These are phyloP conservation scores for Tribolium madens DNA, from an alignment of 1,140 invertebrate genomes.

Conservation along the genomic window DNA sequence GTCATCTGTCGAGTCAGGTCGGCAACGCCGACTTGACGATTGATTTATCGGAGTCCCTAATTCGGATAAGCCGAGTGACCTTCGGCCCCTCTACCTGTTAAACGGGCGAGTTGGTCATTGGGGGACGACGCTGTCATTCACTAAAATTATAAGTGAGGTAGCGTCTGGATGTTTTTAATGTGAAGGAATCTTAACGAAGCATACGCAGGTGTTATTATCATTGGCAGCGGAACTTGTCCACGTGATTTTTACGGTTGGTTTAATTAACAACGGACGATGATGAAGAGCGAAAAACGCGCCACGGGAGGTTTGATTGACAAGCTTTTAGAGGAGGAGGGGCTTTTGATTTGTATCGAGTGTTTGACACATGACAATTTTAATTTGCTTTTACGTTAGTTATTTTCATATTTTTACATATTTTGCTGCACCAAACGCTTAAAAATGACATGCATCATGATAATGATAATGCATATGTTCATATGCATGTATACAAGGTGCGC, in stretches of 20 bases:
- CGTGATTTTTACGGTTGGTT: conserved; percentile 32
- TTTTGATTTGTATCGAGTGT: not conserved
- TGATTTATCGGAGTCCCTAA: not conserved
- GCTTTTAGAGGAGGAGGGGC: not conserved
- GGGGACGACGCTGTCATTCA: not conserved
- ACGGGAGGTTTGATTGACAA: not conserved
- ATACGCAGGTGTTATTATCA: conserved; percentile 24
- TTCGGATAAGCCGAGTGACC: not conserved
- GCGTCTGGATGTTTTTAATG: not conserved
- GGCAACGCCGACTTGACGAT: conserved; percentile 27
- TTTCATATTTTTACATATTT: not conserved
- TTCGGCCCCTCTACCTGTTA: not conserved
- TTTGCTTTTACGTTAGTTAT: not conserved
- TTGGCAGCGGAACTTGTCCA: conserved; percentile 21
- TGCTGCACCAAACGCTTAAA: too few relatives aligned
- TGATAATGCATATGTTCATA: too few relatives aligned
- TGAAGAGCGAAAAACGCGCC: not conserved
- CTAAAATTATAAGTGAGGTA: conserved; percentile 1
- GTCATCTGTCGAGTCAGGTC: conserved; percentile 37
- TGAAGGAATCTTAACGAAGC: conserved; percentile 34
- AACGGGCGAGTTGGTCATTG: conserved; percentile 9
- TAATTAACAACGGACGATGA: conserved; percentile 16
- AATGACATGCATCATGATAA: too few relatives aligned
- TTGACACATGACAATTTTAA: not conserved
- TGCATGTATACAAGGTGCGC: too few relatives aligned